phyloP scores from a whole-genome alignment of 2,797 vertebrate genomes.

The Enteromius trimaculatus region DNA sequence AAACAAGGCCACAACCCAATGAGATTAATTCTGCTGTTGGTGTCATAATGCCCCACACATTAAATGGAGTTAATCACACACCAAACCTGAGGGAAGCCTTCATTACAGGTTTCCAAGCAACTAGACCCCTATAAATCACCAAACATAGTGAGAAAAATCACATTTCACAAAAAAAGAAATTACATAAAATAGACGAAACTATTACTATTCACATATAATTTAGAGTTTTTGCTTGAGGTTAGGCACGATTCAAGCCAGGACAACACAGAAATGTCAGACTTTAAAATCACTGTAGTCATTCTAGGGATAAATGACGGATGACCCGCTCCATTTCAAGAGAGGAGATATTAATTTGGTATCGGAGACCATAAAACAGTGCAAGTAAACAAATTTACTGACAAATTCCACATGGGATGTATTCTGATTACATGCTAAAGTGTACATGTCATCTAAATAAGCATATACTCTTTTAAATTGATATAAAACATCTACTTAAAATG shows the following conservation, averaged over 20 bases:
- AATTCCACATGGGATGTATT: background rate
- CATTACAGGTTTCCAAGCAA: conserved; percentile 62
- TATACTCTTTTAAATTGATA: background rate
- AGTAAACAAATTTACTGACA: background rate
- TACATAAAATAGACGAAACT: conserved; percentile 15
- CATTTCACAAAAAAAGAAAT: conserved; percentile 21
- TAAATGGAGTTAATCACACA: conserved; percentile 53
- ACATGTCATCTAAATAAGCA: background rate
- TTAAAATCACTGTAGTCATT: background rate
- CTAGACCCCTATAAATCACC: conserved; percentile 43
- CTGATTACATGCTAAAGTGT: background rate
- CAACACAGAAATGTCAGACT: background rate
- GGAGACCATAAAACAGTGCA: background rate
- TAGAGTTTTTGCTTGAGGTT: conserved; percentile 14
- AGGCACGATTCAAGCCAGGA: background rate
- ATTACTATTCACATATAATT: conserved; percentile 41
- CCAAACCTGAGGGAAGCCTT: conserved; percentile 48
- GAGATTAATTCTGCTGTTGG: conserved; percentile 56
- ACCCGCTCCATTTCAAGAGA: background rate
- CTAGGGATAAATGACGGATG: background rate
- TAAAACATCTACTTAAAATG: background rate
- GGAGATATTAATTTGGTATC: background rate
- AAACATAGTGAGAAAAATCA: conserved; percentile 41
- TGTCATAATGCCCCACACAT: conserved; percentile 59
- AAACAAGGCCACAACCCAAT: conserved; percentile 17